Evolutionary conservation across 2,888 invertebrate species (phyloP), one percentile per base, ranked within the genome.

Genomic region (Sialis lutaria): DNA sequence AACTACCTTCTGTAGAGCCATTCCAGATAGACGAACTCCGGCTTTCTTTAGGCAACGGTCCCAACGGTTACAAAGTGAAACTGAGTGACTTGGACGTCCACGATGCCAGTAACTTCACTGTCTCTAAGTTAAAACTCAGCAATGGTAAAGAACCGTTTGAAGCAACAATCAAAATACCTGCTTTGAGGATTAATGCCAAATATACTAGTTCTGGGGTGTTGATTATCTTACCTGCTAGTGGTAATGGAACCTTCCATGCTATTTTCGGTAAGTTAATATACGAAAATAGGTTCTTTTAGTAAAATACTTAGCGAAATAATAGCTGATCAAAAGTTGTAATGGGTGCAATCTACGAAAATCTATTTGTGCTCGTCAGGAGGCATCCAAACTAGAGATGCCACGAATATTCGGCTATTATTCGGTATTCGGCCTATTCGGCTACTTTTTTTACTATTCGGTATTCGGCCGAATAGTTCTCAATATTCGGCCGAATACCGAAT

Each of bases 121-220:
- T 80, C 1, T 68, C 67, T 44, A 69, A 67, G 34, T 54, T 79
- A 43, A 75, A 71, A 54, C 60, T 77, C 47, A 69, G 71, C 51
- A 70, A 72, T 53, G 70, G 74, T 50, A 73, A 69, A n/a, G 69
- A 72, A 57, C 77, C 79, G 34, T 82, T 82, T 58, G 74, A 77
- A 61, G 76, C 77, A 1, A 66, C 68, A 53, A 68, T 82, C 45
- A 63, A 67, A 48, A 75, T 82, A 62, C 81, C 80, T n/a, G 69
- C 70, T 51, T 63, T 82, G 56, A 69, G 70, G 55, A 75, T 82
- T 53, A 72, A 75, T 55, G 73, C 81, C 5, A 70, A 73, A 55
- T 82, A 82, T 58, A 72, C 73, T 9, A 81, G 81, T 56, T 75
- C 76, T 46, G 82, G 82, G 1, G 73, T 81, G 4, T 61, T 82